A percentile compares a stretch with the other conserved stretches of the same genome.
phyloP scores from a whole-genome alignment of 2,797 vertebrate genomes.

The Malacoraja senta region DNA sequence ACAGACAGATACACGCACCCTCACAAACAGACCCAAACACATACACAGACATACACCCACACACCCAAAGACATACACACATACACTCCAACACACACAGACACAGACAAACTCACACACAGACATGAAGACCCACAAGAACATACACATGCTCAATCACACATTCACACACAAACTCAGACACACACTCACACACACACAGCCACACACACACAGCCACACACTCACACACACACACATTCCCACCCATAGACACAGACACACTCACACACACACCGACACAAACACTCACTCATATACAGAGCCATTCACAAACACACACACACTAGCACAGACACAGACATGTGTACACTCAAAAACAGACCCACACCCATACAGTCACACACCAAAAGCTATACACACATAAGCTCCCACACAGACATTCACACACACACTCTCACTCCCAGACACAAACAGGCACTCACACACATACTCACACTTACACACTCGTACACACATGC shows the following conservation, averaged over 20 bases:
- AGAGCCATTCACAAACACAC: too few relatives aligned
- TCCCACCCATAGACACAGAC: too few relatives aligned
- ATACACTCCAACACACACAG: background rate
- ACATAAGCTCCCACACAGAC: background rate
- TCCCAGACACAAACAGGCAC: background rate
- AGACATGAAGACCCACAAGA: background rate
- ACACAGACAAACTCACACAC: background rate
- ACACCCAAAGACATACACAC: background rate
- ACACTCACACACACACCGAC: too few relatives aligned
- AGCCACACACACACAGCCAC: too few relatives aligned
- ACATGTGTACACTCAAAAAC: too few relatives aligned
- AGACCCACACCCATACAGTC: too few relatives aligned
- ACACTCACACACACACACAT: too few relatives aligned
- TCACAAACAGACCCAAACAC: background rate
- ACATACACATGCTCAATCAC: background rate
- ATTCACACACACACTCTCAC: background rate
- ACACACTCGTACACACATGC: background rate
- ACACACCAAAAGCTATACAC: too few relatives aligned
- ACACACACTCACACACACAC: too few relatives aligned
- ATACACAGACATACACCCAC: background rate
- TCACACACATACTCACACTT: too few relatives aligned
- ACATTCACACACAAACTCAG: background rate
- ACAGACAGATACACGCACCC: background rate
- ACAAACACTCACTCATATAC: too few relatives aligned
- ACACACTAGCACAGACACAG: too few relatives aligned